phyloP scores from a whole-genome alignment of 2,797 vertebrate species.

The Liasis olivaceus region DNA sequence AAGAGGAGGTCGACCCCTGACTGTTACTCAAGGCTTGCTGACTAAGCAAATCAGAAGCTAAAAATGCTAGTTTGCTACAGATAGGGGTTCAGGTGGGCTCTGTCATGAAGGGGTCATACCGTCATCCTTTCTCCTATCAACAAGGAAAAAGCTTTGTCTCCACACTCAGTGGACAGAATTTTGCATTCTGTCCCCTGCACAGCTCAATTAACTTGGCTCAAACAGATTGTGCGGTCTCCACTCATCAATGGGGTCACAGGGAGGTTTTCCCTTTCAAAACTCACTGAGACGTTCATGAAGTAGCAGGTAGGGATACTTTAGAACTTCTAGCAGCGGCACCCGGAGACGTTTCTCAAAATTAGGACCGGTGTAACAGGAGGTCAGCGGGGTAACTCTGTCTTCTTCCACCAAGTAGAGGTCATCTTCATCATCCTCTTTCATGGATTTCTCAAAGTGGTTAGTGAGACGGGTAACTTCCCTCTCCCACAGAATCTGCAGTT shows the following conservation, averaged over 20 bases:
- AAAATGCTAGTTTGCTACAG: neutral
- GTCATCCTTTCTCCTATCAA: neutral
- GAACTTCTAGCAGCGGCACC: slow-evolving; percentile 80
- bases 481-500: slow-evolving; percentile 76
- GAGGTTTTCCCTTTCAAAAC: slow-evolving; percentile 55
- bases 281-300: slow-evolving; percentile 77
- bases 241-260: neutral
- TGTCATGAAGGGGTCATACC: neutral
- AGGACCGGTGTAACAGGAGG: slow-evolving; percentile 65
- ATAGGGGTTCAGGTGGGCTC: neutral
- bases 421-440: slow-evolving; percentile 68
- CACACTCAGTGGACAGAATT: too few relatives aligned
- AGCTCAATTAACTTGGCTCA: neutral
- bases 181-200: too few relatives aligned
- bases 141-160: neutral
- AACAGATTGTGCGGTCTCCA: neutral
- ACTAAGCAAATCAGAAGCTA: neutral
- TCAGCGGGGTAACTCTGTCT: slow-evolving; percentile 69
- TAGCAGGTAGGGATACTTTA: slow-evolving; percentile 84
- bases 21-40: neutral
- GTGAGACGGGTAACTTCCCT: slow-evolving; percentile 79
- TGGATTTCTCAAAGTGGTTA: slow-evolving; percentile 72
- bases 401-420: slow-evolving; percentile 79
- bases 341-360: slow-evolving; percentile 79
- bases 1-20: neutral